Percentiles rank a stretch among this genome's conserved stretches.
These are phyloP conservation scores for Calosoma granatense DNA, from an alignment of 1,140 invertebrate genomes.

Conservation along the genomic window DNA sequence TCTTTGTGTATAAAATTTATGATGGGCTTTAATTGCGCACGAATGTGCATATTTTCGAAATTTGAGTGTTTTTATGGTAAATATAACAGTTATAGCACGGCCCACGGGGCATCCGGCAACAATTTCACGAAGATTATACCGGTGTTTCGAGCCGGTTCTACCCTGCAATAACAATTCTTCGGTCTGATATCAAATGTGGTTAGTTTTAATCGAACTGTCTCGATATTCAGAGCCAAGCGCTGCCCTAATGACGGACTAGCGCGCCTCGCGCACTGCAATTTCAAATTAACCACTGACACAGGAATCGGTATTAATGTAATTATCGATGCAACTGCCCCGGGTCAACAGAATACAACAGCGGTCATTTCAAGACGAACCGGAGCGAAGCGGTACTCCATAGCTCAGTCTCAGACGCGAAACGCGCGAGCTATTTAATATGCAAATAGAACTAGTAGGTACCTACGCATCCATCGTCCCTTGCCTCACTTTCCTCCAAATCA, in stretches of 20 bases:
- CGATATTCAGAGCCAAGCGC: conserved; percentile 7
- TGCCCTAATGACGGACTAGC: conserved; percentile 15
- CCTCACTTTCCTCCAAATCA: not conserved
- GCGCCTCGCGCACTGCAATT: conserved; percentile 25
- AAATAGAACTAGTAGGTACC: too few relatives aligned
- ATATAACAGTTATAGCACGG: conserved; percentile 11
- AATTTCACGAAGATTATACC: conserved; percentile 11
- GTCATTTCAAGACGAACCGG: conserved; percentile 9
- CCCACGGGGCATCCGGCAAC: conserved; percentile 5
- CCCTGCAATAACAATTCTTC: conserved; percentile 8
- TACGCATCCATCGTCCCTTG: not conserved
- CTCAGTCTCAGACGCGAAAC: not conserved
- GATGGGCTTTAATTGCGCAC: conserved; percentile 7
- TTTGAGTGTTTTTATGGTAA: conserved; percentile 9
- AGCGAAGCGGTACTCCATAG: not conserved
- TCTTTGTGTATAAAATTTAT: conserved; percentile 9
- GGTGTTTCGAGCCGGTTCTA: conserved; percentile 10
- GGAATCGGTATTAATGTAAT: conserved; percentile 33
- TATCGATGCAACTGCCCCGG: conserved; percentile 25
- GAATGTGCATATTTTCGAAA: conserved; percentile 9
- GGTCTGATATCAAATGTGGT: conserved; percentile 8
- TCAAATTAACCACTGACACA: conserved; percentile 31
- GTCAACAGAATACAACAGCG: conserved; percentile 17
- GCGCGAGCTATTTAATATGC: not conserved
- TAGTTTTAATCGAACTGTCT: conserved; percentile 9